These are phyloP conservation scores for Desmophyllum pertusum DNA, from an alignment of 92 coral and sea anemone species.

Conservation along the genomic window DNA sequence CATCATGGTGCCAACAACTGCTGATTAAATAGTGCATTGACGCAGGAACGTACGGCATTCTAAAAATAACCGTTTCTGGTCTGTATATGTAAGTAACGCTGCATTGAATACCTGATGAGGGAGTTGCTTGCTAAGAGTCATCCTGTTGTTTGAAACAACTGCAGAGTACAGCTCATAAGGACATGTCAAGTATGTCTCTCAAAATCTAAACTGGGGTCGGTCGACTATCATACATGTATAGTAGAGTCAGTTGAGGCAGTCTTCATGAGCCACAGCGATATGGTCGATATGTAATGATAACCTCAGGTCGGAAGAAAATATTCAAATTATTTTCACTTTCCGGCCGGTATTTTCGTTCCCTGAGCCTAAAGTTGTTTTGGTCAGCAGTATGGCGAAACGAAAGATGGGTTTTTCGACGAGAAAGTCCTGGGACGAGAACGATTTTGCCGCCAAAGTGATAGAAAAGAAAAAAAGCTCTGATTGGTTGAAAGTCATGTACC, in stretches of 20 bases:
- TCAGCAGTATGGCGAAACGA: too few species aligned
- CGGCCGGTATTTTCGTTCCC: neutral
- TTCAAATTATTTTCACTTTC: neutral
- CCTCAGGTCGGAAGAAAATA: neutral
- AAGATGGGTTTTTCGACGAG: too few species aligned
- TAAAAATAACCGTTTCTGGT: neutral
- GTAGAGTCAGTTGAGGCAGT: too few species aligned
- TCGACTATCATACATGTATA: neutral
- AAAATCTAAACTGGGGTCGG: neutral
- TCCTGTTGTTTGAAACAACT: neutral
- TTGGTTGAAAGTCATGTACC: too few species aligned
- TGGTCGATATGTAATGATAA: neutral
- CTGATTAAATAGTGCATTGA: neutral
- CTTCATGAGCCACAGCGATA: neutral
- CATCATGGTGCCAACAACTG: conserved; percentile 1
- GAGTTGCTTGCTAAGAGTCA: neutral
- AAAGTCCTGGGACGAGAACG: too few species aligned
- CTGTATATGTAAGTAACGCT: neutral
- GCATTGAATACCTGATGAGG: neutral
- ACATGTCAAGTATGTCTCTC: neutral
- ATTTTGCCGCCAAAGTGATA: too few species aligned
- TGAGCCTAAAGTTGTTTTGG: too few species aligned
- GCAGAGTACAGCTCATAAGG: neutral
- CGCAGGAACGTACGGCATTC: neutral
- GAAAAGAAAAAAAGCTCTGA: too few species aligned